Evolutionary conservation across 2,113 vertebrate species (phyloP).

Genomic region (Climacteris rufus): DNA sequence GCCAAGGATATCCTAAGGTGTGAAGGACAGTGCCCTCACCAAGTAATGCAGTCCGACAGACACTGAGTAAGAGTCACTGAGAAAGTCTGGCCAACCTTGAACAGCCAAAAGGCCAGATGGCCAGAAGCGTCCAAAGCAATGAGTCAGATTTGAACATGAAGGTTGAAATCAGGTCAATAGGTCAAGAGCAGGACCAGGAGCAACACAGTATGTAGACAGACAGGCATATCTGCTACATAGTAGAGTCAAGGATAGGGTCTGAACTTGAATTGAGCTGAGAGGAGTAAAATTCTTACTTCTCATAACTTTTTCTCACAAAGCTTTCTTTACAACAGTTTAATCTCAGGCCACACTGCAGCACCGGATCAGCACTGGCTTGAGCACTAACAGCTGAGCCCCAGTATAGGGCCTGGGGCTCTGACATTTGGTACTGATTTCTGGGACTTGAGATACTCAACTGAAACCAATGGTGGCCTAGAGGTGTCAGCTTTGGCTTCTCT

Average conservation of each 20-base stretch:
- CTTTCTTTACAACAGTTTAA: neutral
- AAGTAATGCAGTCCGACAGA: neutral
- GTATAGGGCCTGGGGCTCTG: neutral
- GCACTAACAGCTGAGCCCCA: neutral
- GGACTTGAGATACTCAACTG: neutral
- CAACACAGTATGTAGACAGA: neutral
- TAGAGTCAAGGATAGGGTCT: neutral
- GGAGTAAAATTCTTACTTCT: neutral
- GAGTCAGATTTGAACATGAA: neutral
- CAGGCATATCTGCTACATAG: accelerated
- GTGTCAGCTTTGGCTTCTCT: neutral
- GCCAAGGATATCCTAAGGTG: accelerated
- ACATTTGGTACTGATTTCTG: neutral
- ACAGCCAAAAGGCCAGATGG: neutral
- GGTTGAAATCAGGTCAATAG: neutral
- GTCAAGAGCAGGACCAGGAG: neutral
- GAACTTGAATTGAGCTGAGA: neutral
- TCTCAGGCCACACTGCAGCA: neutral
- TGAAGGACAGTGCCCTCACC: neutral
- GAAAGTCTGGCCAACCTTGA: neutral
- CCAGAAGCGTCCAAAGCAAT: neutral
- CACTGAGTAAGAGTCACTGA: accelerated
- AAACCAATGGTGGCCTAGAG: neutral
- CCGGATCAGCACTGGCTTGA: accelerated
- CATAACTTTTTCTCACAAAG: neutral